Percentiles rank a stretch among this genome's conserved stretches.
Evolutionary conservation across 2,888 invertebrate genomes (phyloP).

Genomic region (Tridacna crocea): DNA sequence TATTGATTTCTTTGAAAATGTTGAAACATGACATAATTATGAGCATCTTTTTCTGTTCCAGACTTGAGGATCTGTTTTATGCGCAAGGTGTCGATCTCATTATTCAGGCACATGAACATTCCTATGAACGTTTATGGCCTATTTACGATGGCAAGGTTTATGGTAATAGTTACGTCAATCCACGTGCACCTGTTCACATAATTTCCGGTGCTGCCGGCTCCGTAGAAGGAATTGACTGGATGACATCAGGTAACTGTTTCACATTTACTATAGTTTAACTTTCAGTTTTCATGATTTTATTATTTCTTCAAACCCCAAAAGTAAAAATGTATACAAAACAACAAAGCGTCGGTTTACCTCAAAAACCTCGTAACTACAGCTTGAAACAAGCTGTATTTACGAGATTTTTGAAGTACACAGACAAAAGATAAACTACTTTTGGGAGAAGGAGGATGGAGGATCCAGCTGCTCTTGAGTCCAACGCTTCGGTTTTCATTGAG

Average conservation of each 20-base stretch:
- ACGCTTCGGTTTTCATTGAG: too few species aligned
- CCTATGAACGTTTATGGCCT: conserved; percentile 79
- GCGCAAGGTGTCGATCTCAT: conserved; percentile 77
- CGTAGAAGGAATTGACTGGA: conserved; percentile 61
- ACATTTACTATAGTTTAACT: background rate
- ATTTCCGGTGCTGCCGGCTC: conserved; percentile 75
- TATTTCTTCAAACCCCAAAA: background rate
- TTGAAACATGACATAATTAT: too few species aligned
- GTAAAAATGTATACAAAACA: background rate
- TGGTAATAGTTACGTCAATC: conserved; percentile 70
- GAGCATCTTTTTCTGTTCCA: conserved; percentile 53
- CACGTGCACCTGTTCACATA: conserved; percentile 75
- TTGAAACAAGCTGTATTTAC: too few species aligned
- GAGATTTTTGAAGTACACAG: too few species aligned
- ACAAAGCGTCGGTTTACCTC: too few species aligned
- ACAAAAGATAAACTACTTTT: too few species aligned
- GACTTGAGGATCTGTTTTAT: conserved; percentile 79
- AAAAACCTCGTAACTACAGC: too few species aligned
- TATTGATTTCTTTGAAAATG: too few species aligned
- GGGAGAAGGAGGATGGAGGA: too few species aligned
- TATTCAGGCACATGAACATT: conserved; percentile 74
- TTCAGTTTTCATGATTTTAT: too few species aligned
- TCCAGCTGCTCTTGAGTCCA: too few species aligned
- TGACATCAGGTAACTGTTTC: conserved; percentile 36
- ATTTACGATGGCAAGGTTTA: conserved; percentile 68